phyloP scores from a whole-genome alignment of 2,797 vertebrate genomes.

The Epinephelus coioides region DNA sequence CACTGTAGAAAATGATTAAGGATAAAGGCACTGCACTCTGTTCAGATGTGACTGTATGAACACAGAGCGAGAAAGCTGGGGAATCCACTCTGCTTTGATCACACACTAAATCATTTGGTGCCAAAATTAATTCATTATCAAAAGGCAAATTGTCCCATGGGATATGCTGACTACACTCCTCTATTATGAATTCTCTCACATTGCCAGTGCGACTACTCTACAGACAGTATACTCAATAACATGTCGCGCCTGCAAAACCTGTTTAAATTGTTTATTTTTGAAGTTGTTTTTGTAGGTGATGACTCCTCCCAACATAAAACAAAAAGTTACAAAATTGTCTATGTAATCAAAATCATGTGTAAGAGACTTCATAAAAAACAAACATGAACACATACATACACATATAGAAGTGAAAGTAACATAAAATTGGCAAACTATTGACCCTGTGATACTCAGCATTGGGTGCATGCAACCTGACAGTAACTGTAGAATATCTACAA shows the following conservation, averaged over 20 bases:
- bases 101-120: background rate
- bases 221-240: slow-evolving; percentile 69
- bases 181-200: slow-evolving; percentile 2
- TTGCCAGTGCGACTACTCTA: slow-evolving; percentile 19
- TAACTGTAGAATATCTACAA: slow-evolving; percentile 87
- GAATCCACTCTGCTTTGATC: background rate
- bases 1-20: slow-evolving; percentile 2
- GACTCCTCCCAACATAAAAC: slow-evolving; percentile 86
- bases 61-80: background rate
- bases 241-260: slow-evolving; percentile 78
- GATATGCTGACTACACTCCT: background rate
- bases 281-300: slow-evolving; percentile 86
- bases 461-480: slow-evolving; percentile 87
- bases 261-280: slow-evolving; percentile 88
- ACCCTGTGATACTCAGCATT: slow-evolving; percentile 87
- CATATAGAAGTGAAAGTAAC: slow-evolving; percentile 86
- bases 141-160: background rate
- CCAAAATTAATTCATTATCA: background rate
- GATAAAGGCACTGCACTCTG: background rate
- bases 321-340: slow-evolving; percentile 89
- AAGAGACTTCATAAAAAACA: slow-evolving; percentile 88
- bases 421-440: slow-evolving; percentile 88
- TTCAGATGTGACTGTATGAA: background rate
- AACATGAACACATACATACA: slow-evolving; percentile 86
- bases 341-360: slow-evolving; percentile 88